Percentiles rank a stretch among this genome's conserved stretches.
These are phyloP conservation scores for Diprion similis DNA, from an alignment of 1,140 invertebrate species.

Conservation along the genomic window DNA sequence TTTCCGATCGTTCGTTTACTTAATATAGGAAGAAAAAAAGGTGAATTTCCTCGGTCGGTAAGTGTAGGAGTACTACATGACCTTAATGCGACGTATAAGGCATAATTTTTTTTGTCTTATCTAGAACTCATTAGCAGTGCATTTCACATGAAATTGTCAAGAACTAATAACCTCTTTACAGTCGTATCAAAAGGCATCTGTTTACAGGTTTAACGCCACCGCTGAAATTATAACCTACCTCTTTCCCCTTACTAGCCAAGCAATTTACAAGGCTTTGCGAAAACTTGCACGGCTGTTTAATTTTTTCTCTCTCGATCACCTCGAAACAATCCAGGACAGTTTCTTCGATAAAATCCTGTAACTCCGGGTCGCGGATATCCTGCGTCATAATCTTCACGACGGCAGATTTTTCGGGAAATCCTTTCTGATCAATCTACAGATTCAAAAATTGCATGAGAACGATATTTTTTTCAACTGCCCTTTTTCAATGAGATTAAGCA, in stretches of 20 bases:
- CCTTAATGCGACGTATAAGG: too few relatives aligned
- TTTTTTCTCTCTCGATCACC: conserved; percentile 41
- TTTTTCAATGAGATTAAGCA: background rate
- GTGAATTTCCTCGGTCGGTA: too few relatives aligned
- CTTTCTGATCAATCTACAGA: conserved; percentile 49
- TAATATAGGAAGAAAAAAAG: too few relatives aligned
- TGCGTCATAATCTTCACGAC: conserved; percentile 47
- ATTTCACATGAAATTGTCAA: too few relatives aligned
- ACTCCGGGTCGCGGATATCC: conserved; percentile 48
- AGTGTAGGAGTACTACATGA: too few relatives aligned
- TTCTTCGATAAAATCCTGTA: conserved; percentile 56
- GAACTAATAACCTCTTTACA: too few relatives aligned
- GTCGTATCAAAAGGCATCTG: too few relatives aligned
- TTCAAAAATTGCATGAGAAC: background rate
- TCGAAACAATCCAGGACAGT: conserved; percentile 52
- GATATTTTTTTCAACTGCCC: background rate
- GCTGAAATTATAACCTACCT: conserved; percentile 37
- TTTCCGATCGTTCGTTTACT: too few relatives aligned
- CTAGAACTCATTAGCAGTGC: too few relatives aligned
- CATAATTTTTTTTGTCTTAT: too few relatives aligned
- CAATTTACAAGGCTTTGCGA: conserved; percentile 53
- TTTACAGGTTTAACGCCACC: too few relatives aligned
- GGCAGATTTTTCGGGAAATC: conserved; percentile 48
- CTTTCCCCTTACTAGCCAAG: conserved; percentile 51
- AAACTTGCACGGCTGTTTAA: conserved; percentile 53